Conservation (phyloP, 2,113 vertebrate genomes). For the Chlorocebus sabaeus region DNA sequence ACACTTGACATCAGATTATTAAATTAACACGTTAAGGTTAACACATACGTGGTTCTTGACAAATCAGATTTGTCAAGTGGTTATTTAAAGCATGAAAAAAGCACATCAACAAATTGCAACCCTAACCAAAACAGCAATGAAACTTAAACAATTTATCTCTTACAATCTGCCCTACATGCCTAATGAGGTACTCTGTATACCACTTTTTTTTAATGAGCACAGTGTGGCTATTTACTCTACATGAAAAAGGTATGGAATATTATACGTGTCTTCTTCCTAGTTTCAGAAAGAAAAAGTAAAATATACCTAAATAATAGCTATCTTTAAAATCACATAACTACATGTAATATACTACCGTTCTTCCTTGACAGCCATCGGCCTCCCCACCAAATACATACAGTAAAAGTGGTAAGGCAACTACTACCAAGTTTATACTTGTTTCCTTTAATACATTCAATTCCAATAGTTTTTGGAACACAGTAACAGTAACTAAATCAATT, state of each 20-base stretch:
- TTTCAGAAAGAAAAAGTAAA: slow-evolving; percentile 9
- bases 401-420: not conserved
- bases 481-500: not conserved
- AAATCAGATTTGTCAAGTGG: not conserved
- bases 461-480: not conserved
- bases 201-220: not conserved
- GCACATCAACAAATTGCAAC: not conserved
- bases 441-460: not conserved
- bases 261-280: not conserved
- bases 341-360: not conserved
- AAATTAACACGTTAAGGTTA: not conserved
- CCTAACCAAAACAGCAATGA: not conserved
- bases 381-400: not conserved
- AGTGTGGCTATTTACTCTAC: not conserved
- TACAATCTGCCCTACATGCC: not conserved
- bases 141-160: not conserved
- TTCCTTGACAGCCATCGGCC: not conserved
- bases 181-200: not conserved
- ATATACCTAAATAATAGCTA: not conserved
- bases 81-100: not conserved
- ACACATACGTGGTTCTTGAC: not conserved
- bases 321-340: not conserved
- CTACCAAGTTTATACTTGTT: not conserved
- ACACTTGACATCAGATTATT: not conserved
- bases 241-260: not conserved